Percentiles rank a stretch among this genome's conserved stretches.
Evolutionary conservation across 2,888 invertebrate genomes (phyloP).

Genomic region (Aphodius granarius): DNA sequence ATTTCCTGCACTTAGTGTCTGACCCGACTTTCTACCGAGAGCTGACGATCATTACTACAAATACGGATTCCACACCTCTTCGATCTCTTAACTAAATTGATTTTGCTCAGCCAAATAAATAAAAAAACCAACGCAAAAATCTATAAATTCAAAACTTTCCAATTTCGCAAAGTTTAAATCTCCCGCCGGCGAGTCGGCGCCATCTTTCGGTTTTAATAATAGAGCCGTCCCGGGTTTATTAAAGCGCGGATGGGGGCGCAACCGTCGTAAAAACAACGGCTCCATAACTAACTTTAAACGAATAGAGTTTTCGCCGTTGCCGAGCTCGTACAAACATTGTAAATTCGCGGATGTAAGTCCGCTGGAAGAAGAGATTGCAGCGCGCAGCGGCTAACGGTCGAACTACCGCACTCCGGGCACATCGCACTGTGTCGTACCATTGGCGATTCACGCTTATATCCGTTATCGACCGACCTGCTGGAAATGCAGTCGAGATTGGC

Average conservation of each 20-base stretch:
- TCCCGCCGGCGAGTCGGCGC: background rate
- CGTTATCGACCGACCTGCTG: background rate
- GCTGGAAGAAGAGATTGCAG: background rate
- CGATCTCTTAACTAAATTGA: background rate
- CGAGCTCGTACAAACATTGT: constrained; percentile 30
- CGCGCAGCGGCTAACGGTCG: background rate
- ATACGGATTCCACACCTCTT: background rate
- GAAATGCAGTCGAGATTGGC: background rate
- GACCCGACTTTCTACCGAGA: background rate
- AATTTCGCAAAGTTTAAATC: background rate
- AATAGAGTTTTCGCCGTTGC: constrained; percentile 28
- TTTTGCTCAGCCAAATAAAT: background rate
- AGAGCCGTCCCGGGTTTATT: background rate
- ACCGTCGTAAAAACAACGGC: constrained; percentile 20
- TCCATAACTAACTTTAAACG: constrained; percentile 27
- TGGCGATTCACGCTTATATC: background rate
- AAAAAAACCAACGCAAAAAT: background rate
- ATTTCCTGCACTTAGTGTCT: background rate
- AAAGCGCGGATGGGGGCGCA: background rate
- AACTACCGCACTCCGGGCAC: background rate
- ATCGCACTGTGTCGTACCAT: background rate
- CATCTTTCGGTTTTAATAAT: background rate
- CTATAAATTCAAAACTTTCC: background rate
- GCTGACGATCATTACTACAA: background rate
- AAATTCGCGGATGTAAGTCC: constrained; percentile 20